These are phyloP conservation scores for Shinisaurus crocodilurus DNA, from an alignment of 2,113 vertebrate species.

Conservation along the genomic window DNA sequence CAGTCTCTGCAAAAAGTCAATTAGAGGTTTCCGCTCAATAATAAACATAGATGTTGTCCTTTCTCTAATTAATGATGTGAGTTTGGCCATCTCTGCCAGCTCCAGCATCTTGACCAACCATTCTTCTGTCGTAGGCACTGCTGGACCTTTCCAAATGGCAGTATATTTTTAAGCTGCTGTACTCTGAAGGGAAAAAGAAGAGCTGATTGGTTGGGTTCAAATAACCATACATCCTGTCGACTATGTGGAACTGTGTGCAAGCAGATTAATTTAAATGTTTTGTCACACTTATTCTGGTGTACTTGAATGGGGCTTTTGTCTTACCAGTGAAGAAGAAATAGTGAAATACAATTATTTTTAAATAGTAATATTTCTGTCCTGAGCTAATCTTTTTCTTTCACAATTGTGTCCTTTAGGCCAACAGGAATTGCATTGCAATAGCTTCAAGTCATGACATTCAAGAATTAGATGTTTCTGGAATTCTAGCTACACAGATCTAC, in stretches of 20 bases:
- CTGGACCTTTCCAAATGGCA: too few species aligned
- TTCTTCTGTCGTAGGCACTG: too few species aligned
- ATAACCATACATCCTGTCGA: background rate
- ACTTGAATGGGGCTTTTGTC: background rate
- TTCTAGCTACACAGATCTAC: conserved; percentile 94
- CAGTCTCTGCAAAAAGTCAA: too few species aligned
- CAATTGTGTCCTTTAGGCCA: conserved; percentile 83
- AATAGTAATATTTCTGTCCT: conserved; percentile 22
- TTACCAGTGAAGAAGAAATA: background rate
- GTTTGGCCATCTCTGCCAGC: too few species aligned
- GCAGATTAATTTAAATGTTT: background rate
- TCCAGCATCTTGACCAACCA: too few species aligned
- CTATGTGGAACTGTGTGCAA: background rate
- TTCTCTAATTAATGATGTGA: too few species aligned
- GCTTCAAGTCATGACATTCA: conserved; percentile 98
- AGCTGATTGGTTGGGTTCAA: background rate
- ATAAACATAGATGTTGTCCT: too few species aligned
- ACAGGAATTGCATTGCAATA: conserved; percentile 96
- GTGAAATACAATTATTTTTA: background rate
- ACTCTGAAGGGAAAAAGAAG: background rate
- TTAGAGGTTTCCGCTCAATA: too few species aligned
- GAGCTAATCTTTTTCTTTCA: conserved; percentile 9
- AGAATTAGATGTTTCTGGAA: conserved; percentile 96
- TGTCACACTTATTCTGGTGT: background rate
- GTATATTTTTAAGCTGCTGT: background rate